Percentiles rank a stretch among this genome's conserved stretches.
Evolutionary conservation across 2,888 invertebrate genomes (phyloP).

Genomic region (Meta bourneti): DNA sequence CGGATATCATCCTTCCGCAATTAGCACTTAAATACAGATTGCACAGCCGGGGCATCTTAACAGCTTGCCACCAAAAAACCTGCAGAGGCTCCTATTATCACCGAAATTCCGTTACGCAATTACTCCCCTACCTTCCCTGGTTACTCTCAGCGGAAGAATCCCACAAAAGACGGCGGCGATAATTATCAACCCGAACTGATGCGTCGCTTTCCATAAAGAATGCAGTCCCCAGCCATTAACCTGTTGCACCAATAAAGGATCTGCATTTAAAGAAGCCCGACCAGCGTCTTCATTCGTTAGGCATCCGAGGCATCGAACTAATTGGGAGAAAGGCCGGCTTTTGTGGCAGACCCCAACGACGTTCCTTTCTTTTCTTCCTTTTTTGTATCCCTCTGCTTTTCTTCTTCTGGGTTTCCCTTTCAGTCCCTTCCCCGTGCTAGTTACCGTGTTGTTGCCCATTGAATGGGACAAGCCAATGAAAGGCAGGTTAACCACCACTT

Average conservation of each 20-base stretch:
- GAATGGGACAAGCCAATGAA: constrained; percentile 58
- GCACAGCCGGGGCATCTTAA: too few species aligned
- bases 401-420: neutral
- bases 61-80: too few species aligned
- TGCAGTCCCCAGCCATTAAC: constrained; percentile 36
- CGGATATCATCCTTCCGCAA: too few species aligned
- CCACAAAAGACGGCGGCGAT: neutral
- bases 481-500: constrained; percentile 60
- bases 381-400: constrained; percentile 20
- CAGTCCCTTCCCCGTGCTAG: constrained; percentile 28
- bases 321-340: constrained; percentile 54
- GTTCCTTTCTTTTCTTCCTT: constrained; percentile 12
- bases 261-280: constrained; percentile 20
- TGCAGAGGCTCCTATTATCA: too few species aligned
- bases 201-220: constrained; percentile 13
- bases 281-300: constrained; percentile 56
- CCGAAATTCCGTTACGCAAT: neutral
- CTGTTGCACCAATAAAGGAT: constrained; percentile 25
- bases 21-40: too few species aligned
- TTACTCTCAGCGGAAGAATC: neutral
- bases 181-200: neutral
- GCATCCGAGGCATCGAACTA: constrained; percentile 32
- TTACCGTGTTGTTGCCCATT: constrained; percentile 48
- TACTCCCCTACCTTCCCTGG: neutral
- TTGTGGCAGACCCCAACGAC: constrained; percentile 29